phyloP scores from a whole-genome alignment of 2,888 invertebrate genomes.

The Heterodera filipjevi region DNA sequence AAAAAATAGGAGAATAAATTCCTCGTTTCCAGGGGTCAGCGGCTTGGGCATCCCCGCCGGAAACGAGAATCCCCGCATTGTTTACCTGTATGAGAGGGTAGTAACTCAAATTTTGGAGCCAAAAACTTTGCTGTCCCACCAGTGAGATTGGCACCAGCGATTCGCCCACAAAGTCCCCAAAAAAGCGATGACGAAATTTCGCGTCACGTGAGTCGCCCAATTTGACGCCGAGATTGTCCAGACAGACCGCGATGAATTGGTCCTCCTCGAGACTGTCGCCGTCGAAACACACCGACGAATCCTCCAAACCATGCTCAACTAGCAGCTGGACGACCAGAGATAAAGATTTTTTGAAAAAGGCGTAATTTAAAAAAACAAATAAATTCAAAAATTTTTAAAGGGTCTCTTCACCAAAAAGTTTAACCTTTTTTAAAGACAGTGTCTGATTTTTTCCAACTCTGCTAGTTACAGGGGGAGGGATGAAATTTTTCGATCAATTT shows the following conservation, averaged over 20 bases:
- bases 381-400: too few species aligned
- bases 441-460: too few species aligned
- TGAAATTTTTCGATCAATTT: too few species aligned
- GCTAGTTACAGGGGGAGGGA: too few species aligned
- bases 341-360: background rate
- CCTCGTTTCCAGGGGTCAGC: too few species aligned
- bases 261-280: conserved; percentile 12
- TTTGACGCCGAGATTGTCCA: background rate
- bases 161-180: background rate
- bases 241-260: background rate
- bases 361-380: background rate
- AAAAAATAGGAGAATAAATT: too few species aligned
- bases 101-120: background rate
- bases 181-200: conserved; percentile 2
- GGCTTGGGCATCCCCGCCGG: too few species aligned
- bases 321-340: conserved; percentile 31
- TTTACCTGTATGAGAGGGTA: background rate
- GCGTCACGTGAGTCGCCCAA: conserved; percentile 6
- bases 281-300: background rate
- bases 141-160: background rate
- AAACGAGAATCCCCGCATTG: too few species aligned
- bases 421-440: too few species aligned
- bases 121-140: background rate
- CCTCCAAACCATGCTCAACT: background rate
- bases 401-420: too few species aligned